A percentile compares a stretch with the other conserved stretches of the same genome.
Evolutionary conservation across 2,113 vertebrate genomes (phyloP).

Genomic region (Hassar affinis): DNA sequence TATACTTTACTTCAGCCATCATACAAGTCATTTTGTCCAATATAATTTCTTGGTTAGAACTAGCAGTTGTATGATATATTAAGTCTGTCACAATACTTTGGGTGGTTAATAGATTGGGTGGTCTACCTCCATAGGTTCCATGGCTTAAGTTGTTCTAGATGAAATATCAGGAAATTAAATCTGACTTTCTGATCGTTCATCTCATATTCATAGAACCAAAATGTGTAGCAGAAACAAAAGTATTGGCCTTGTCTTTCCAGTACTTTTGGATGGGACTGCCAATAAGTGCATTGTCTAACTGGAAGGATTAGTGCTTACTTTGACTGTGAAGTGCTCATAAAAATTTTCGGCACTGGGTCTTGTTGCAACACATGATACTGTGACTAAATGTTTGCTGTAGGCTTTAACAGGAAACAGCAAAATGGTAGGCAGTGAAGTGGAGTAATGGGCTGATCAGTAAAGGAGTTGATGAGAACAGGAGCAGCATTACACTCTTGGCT

Average conservation of each 20-base stretch:
- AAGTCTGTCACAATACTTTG: too few relatives aligned
- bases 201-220: too few relatives aligned
- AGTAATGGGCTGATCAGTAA: background rate
- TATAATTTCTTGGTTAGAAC: too few relatives aligned
- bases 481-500: background rate
- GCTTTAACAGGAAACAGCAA: slow-evolving; percentile 22
- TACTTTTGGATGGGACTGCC: background rate
- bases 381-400: slow-evolving; percentile 27
- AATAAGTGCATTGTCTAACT: background rate
- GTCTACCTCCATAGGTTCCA: too few relatives aligned
- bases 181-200: background rate
- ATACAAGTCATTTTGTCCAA: too few relatives aligned
- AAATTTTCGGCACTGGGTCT: slow-evolving; percentile 16
- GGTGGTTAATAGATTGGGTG: too few relatives aligned
- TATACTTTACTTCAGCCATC: too few relatives aligned
- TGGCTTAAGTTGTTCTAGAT: background rate
- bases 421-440: background rate
- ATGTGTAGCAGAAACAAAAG: background rate
- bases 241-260: too few relatives aligned
- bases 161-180: background rate
- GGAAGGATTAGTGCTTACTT: background rate
- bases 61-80: too few relatives aligned
- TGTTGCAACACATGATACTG: slow-evolving; percentile 26
- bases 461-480: slow-evolving; percentile 13
- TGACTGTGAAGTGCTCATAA: slow-evolving; percentile 12